phyloP scores from a whole-genome alignment of 2,113 vertebrate species.

The Lepidothrix coronata region DNA sequence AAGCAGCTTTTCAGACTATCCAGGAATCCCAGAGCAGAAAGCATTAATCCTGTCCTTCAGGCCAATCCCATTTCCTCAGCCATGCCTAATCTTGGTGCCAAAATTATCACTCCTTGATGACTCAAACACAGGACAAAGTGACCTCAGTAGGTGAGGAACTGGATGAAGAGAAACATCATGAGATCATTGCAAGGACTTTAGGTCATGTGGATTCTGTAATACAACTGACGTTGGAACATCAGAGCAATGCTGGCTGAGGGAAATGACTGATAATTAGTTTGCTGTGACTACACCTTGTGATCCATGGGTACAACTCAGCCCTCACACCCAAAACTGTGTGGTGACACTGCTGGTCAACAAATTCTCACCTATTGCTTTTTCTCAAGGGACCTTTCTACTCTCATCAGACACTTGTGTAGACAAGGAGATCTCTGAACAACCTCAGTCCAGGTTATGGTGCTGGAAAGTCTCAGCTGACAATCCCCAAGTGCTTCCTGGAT shows the following conservation, averaged over 20 bases:
- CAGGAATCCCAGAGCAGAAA: background rate
- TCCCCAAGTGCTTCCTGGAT: background rate
- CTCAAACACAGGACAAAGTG: fast-evolving
- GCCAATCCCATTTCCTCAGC: background rate
- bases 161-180: background rate
- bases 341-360: background rate
- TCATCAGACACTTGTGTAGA: background rate
- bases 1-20: constrained; percentile 13
- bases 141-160: background rate
- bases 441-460: background rate
- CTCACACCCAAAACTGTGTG: background rate
- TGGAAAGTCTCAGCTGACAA: background rate
- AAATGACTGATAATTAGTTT: background rate
- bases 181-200: background rate
- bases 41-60: background rate
- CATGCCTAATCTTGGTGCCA: background rate
- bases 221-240: too few species aligned
- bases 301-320: background rate
- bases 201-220: fast-evolving
- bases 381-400: background rate
- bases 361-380: background rate
- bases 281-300: background rate
- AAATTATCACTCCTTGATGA: background rate
- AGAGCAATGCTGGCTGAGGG: background rate
- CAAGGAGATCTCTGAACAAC: background rate